phyloP scores from a whole-genome alignment of 2,888 invertebrate species.

The Nemurella pictetii region DNA sequence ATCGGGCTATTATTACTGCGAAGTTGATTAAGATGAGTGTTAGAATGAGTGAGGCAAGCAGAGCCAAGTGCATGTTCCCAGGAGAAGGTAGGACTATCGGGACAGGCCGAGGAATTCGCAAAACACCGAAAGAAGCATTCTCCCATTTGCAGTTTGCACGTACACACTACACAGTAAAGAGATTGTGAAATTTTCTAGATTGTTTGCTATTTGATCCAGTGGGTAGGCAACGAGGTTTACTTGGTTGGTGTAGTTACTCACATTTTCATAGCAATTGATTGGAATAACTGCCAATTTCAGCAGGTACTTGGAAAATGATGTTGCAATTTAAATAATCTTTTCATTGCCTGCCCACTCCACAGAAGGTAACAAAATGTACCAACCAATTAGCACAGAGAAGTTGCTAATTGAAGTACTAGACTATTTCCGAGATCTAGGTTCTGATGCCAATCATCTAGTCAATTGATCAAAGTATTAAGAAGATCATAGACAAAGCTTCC shows the following conservation, averaged over 20 bases:
- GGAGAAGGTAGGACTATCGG: not conserved
- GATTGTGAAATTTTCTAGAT: not conserved
- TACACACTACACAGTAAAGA: not conserved
- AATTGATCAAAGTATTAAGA: not conserved
- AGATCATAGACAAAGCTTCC: conserved; percentile 19
- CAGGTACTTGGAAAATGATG: too few species aligned
- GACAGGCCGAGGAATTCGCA: not conserved
- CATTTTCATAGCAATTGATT: too few species aligned
- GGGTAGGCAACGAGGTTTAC: too few species aligned
- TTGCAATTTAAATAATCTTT: too few species aligned
- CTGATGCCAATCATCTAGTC: not conserved
- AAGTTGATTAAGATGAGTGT: not conserved
- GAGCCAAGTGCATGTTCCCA: not conserved
- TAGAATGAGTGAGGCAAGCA: not conserved
- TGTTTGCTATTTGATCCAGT: not conserved
- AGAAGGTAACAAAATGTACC: too few species aligned
- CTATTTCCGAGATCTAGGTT: not conserved
- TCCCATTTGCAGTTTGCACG: not conserved
- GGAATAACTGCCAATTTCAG: too few species aligned
- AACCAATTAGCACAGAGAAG: not conserved
- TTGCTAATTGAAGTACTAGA: too few species aligned
- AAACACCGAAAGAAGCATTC: not conserved
- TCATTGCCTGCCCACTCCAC: too few species aligned
- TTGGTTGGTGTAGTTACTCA: too few species aligned
- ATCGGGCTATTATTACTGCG: not conserved